phyloP scores from a whole-genome alignment of 2,888 invertebrate species.

The Thera britannica region DNA sequence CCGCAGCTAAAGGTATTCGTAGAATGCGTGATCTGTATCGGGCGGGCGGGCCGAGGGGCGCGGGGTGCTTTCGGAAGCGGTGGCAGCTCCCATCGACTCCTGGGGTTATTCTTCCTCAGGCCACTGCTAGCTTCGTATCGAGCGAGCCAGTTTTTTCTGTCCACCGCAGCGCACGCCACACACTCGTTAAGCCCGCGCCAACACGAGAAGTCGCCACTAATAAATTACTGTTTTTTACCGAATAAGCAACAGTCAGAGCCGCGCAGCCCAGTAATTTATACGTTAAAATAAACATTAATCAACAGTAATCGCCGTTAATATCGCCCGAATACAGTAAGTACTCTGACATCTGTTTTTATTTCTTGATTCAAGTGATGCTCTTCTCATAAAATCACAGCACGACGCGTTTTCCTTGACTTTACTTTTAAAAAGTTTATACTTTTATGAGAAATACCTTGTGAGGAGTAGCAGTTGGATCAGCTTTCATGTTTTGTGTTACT shows the following conservation, averaged over 20 bases:
- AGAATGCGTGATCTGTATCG: slow-evolving; percentile 85
- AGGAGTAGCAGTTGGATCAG: slow-evolving; percentile 37
- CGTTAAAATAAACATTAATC: slow-evolving; percentile 82
- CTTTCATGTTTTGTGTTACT: slow-evolving; percentile 32
- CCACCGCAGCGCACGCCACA: slow-evolving; percentile 85
- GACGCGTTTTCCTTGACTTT: background rate
- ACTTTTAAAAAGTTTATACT: background rate
- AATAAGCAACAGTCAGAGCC: slow-evolving; percentile 83
- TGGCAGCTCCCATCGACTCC: slow-evolving; percentile 85
- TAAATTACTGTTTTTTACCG: slow-evolving; percentile 85
- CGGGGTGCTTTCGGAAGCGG: slow-evolving; percentile 82
- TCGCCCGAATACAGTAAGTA: slow-evolving; percentile 82
- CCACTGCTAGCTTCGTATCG: slow-evolving; percentile 84
- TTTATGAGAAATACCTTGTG: background rate
- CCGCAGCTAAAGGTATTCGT: slow-evolving; percentile 82
- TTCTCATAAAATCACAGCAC: slow-evolving; percentile 52
- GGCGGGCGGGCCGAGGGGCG: slow-evolving; percentile 76
- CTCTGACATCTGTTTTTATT: slow-evolving; percentile 64
- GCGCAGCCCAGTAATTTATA: slow-evolving; percentile 81
- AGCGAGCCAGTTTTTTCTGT: slow-evolving; percentile 87
- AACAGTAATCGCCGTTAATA: slow-evolving; percentile 77
- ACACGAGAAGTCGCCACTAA: slow-evolving; percentile 87
- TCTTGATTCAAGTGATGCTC: slow-evolving; percentile 66
- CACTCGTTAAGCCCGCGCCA: slow-evolving; percentile 86
- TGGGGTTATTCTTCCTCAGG: slow-evolving; percentile 86